These are phyloP conservation scores for Bemisia tabaci DNA, from an alignment of 1,140 invertebrate genomes.

Conservation along the genomic window DNA sequence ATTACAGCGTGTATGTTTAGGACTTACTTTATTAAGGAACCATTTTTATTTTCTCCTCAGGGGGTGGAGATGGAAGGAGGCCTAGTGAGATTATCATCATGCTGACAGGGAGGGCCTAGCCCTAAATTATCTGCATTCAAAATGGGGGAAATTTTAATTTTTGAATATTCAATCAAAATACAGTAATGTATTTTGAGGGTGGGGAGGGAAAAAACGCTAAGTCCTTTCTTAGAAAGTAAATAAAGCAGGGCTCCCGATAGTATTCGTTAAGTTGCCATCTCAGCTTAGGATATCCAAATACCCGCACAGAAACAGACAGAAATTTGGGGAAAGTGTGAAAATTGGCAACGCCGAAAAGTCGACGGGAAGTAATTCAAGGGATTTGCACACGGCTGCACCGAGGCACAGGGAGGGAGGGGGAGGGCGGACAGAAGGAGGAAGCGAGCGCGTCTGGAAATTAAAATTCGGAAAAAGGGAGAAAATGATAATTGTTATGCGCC, in stretches of 20 bases:
- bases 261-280: too few relatives aligned
- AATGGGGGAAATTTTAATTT: neutral
- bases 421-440: too few relatives aligned
- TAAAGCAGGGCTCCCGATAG: too few relatives aligned
- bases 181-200: neutral
- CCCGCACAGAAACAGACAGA: too few relatives aligned
- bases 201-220: neutral
- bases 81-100: neutral
- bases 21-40: neutral
- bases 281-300: too few relatives aligned
- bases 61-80: neutral
- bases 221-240: too few relatives aligned
- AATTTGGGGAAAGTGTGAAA: too few relatives aligned
- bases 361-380: too few relatives aligned
- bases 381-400: too few relatives aligned
- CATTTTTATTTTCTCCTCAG: neutral
- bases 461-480: neutral
- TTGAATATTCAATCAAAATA: neutral
- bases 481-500: neutral
- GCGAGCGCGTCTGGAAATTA: neutral
- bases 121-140: neutral
- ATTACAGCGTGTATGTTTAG: neutral
- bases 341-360: too few relatives aligned
- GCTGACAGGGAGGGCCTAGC: neutral
- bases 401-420: too few relatives aligned